These are phyloP conservation scores for Rhagonycha fulva DNA, from an alignment of 2,888 invertebrate genomes.

Conservation along the genomic window DNA sequence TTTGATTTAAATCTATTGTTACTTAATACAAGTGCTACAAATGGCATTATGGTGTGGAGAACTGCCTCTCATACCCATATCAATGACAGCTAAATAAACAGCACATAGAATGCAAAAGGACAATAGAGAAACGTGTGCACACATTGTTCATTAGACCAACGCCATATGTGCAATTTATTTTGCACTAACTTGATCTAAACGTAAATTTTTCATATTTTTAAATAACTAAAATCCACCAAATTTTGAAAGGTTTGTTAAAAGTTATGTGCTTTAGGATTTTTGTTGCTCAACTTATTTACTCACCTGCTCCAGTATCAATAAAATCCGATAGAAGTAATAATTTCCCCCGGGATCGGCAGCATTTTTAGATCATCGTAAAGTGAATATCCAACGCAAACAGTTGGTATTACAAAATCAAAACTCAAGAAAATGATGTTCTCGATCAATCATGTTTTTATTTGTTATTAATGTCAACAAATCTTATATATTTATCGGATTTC, in stretches of 20 bases:
- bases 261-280: background rate
- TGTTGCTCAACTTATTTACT: background rate
- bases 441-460: background rate
- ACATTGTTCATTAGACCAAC: constrained; percentile 5
- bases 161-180: constrained; percentile 14
- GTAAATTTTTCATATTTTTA: background rate
- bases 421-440: background rate
- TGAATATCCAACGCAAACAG: constrained; percentile 2
- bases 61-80: constrained; percentile 20
- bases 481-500: background rate
- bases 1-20: constrained; percentile 28
- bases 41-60: constrained; percentile 23
- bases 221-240: background rate
- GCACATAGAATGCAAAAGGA: constrained; percentile 10
- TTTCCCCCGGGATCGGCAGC: background rate
- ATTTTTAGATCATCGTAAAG: constrained; percentile 4
- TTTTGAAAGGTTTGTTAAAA: background rate
- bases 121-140: constrained; percentile 13
- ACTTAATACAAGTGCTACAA: constrained; percentile 25
- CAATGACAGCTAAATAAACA: constrained; percentile 28
- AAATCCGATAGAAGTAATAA: constrained; percentile 4
- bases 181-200: constrained; percentile 3
- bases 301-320: constrained; percentile 3
- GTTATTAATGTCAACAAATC: background rate
- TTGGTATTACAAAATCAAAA: constrained; percentile 4